phyloP scores from a whole-genome alignment of 1,140 invertebrate genomes.

The Dinoponera quadriceps region DNA sequence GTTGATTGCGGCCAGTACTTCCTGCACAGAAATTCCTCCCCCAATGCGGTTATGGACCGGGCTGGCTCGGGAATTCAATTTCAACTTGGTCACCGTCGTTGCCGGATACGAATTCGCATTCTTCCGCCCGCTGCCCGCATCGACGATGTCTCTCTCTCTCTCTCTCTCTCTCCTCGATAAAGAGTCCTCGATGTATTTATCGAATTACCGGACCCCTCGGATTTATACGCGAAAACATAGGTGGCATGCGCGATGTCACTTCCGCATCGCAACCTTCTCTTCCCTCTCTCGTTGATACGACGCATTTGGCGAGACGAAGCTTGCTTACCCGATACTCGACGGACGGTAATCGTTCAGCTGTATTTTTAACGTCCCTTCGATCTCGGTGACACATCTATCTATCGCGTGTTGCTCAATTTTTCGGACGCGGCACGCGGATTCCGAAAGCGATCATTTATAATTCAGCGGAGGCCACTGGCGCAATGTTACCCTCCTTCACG shows the following conservation, averaged over 20 bases:
- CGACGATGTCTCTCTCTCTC: background rate
- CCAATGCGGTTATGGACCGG: slow-evolving; percentile 66
- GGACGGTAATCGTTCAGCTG: background rate
- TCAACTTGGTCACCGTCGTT: slow-evolving; percentile 59
- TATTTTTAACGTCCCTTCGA: background rate
- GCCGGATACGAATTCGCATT: slow-evolving; percentile 58
- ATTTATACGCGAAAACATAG: background rate
- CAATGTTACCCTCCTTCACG: slow-evolving; percentile 8
- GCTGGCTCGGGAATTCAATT: slow-evolving; percentile 76
- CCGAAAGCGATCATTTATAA: background rate
- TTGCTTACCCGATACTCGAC: background rate
- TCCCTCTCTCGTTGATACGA: background rate
- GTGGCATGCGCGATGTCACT: background rate
- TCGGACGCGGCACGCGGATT: background rate
- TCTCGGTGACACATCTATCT: background rate
- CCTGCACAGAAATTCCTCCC: slow-evolving; percentile 67
- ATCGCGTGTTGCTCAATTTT: background rate
- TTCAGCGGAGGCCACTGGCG: background rate
- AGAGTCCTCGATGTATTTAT: background rate
- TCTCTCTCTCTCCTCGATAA: background rate
- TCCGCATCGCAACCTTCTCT: background rate
- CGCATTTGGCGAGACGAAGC: background rate
- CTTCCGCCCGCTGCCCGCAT: slow-evolving; percentile 32
- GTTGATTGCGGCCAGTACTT: slow-evolving; percentile 69
- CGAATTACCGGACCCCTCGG: background rate